Base-by-base conservation (phyloP, 2,888 invertebrate genomes). In the Seira ritae region DNA sequence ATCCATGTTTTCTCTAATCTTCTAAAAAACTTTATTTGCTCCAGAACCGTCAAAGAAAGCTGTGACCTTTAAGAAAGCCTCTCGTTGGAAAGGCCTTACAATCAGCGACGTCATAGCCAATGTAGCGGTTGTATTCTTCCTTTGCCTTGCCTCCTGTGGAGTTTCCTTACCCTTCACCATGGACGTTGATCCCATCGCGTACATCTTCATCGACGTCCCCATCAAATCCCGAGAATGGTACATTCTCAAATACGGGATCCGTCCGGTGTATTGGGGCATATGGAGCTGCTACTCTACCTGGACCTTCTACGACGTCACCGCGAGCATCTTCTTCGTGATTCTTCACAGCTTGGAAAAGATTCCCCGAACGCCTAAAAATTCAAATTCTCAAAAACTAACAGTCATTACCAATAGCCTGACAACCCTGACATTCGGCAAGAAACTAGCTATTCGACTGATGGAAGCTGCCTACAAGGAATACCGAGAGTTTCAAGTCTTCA, bases 381-480 rank as follows among this genome's bases (percentile, higher is more conserved):
- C 46, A 1, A 1, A 10, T 12, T 46, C 24, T 0, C 66, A 69
- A 55, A 68, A 19, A 1, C 15, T 60, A 0, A 12, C 6, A 0
- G 37, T 68, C 1, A 76, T 68, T 22, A 31, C 24, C 10, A 77
- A 23, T 46, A n/a, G n/a, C n/a, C n/a, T n/a, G n/a, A 62, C 22
- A 0, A 17, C 62, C 19, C 22, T 70, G 22, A 62, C 69, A 42
- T 31, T 42, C 23, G 15, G 62, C 0, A 69, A 77, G 20, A 50
- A 19, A 10, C 42, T 77, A 0, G 55, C 22, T 2, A 37, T 77
- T 3, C 12, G 23, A 1, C 20, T 60, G 15, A 70, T 77, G 69
- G 77, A 77, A 65, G 77, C 22, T 1, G 70, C 69, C n/a, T 77
- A 77, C 46, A 31, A 10, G 60, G 62, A 77, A 12, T 77, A 77